phyloP scores from a whole-genome alignment of 1,140 invertebrate genomes.

The Periplaneta americana region DNA sequence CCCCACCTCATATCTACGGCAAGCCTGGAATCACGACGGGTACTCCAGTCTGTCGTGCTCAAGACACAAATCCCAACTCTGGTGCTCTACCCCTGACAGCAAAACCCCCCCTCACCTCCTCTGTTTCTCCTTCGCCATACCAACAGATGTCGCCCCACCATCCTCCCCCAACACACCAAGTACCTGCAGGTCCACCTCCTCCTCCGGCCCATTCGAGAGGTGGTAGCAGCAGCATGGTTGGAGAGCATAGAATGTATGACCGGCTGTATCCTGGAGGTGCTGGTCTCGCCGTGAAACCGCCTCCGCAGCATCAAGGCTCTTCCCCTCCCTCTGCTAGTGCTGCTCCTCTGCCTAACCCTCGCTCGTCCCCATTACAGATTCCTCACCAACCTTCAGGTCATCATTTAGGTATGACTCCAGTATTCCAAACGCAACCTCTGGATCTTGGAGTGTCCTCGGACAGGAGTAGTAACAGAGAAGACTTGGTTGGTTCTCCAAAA shows the following conservation, averaged over 20 bases:
- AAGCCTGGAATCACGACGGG: slow-evolving; percentile 60
- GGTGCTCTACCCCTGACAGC: slow-evolving; percentile 54
- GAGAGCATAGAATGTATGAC: slow-evolving; percentile 1
- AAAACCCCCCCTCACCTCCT: slow-evolving; percentile 58
- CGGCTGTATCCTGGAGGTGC: slow-evolving; percentile 12
- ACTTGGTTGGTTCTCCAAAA: slow-evolving; percentile 46
- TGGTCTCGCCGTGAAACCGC: slow-evolving; percentile 34
- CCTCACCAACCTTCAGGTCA: background rate
- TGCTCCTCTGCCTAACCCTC: slow-evolving; percentile 40
- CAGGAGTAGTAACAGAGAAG: slow-evolving; percentile 37
- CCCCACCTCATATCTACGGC: slow-evolving; percentile 71
- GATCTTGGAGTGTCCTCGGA: slow-evolving; percentile 58
- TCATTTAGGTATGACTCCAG: background rate
- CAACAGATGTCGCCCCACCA: slow-evolving; percentile 55
- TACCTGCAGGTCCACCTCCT: slow-evolving; percentile 40
- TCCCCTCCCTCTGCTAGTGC: slow-evolving; percentile 45
- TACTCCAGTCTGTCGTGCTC: slow-evolving; percentile 50
- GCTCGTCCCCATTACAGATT: slow-evolving; percentile 38
- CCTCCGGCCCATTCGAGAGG: slow-evolving; percentile 44
- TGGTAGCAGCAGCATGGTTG: slow-evolving; percentile 34
- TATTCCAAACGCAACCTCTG: slow-evolving; percentile 62
- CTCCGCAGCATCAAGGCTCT: slow-evolving; percentile 32
- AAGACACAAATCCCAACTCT: slow-evolving; percentile 36
- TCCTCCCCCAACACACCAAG: slow-evolving; percentile 31
- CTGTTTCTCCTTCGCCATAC: slow-evolving; percentile 42